phyloP scores from a whole-genome alignment of 2,888 invertebrate species.

The Gymnocheta viridis region DNA sequence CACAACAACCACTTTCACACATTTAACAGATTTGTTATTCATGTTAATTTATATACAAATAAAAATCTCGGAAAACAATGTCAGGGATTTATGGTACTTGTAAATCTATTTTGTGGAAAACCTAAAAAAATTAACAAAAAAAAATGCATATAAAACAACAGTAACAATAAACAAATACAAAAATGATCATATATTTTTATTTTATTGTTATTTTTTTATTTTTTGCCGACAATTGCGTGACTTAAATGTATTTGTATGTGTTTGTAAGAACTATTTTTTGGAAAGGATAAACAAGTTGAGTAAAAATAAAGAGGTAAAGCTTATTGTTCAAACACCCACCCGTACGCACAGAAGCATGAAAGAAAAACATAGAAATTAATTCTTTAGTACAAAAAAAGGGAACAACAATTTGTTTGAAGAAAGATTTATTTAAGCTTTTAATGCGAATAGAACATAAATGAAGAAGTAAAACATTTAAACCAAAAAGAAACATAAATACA shows the following conservation, averaged over 20 bases:
- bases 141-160: not conserved
- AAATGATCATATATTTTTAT: constrained; percentile 33
- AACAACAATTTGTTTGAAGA: constrained; percentile 11
- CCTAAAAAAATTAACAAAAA: not conserved
- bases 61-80: constrained; percentile 53
- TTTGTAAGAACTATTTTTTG: not conserved
- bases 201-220: not conserved
- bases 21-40: constrained; percentile 2
- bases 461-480: constrained; percentile 45
- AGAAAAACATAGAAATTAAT: not conserved
- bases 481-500: constrained; percentile 25
- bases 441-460: constrained; percentile 57
- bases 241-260: constrained; percentile 34
- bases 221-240: constrained; percentile 57
- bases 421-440: constrained; percentile 64
- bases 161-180: constrained; percentile 16
- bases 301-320: not conserved
- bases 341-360: not conserved
- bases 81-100: constrained; percentile 55
- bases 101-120: constrained; percentile 37
- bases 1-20: not conserved
- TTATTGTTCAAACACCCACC: not conserved
- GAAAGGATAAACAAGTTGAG: not conserved
- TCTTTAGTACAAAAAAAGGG: not conserved
- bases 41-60: constrained; percentile 37